Evolutionary conservation across 1,140 invertebrate species (phyloP).

Genomic region (Halyomorpha halys): DNA sequence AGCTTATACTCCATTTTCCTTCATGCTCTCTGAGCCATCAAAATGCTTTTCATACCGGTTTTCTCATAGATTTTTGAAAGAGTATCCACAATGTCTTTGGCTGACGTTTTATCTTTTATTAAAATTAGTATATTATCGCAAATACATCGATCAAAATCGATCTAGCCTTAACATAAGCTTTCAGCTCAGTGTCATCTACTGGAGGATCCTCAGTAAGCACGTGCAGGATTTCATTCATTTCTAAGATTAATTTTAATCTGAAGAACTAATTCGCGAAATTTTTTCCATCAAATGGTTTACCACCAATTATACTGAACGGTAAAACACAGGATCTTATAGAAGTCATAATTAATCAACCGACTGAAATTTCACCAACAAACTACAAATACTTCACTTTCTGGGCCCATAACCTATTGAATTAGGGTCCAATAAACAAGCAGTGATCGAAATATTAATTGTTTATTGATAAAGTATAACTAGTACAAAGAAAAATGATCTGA

Average conservation of each 20-base stretch:
- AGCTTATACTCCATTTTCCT: too few relatives aligned
- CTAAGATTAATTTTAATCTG: slow-evolving; percentile 5
- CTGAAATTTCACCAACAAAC: neutral
- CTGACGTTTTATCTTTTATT: slow-evolving; percentile 6
- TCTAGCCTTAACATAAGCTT: slow-evolving; percentile 11
- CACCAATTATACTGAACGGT: neutral
- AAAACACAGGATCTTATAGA: slow-evolving; percentile 6
- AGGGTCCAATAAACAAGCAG: too few relatives aligned
- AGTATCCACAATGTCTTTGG: slow-evolving; percentile 9
- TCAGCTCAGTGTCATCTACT: neutral
- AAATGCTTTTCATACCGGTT: slow-evolving; percentile 13
- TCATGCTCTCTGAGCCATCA: too few relatives aligned
- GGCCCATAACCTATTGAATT: too few relatives aligned
- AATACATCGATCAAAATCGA: slow-evolving; percentile 6
- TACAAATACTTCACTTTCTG: neutral
- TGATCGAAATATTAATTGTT: too few relatives aligned
- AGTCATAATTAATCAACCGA: neutral
- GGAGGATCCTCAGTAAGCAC: neutral
- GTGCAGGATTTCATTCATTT: slow-evolving; percentile 4
- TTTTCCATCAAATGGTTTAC: slow-evolving; percentile 15
- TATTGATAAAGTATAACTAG: too few relatives aligned
- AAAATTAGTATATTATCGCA: slow-evolving; percentile 12
- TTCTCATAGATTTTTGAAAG: slow-evolving; percentile 9
- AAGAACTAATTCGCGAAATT: slow-evolving; percentile 10
- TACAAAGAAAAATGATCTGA: too few relatives aligned